Evolutionary conservation across 2,888 invertebrate genomes (phyloP).

Genomic region (Epistrophe eligans): DNA sequence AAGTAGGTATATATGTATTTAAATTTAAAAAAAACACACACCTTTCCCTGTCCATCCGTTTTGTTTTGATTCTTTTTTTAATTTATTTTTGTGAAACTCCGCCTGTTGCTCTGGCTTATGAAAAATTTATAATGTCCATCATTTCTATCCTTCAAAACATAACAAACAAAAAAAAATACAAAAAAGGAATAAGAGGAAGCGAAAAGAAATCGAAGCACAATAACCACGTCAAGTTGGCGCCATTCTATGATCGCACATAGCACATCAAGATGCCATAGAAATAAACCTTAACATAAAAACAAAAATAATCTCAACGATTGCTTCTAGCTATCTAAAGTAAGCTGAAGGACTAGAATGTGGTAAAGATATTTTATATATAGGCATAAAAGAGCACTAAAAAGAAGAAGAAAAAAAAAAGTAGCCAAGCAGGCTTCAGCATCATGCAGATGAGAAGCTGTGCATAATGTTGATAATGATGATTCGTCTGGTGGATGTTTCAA

Average conservation of each 20-base stretch:
- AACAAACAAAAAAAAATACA: not conserved
- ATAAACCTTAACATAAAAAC: no score
- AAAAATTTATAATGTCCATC: not conserved
- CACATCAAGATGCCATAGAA: conserved; percentile 53
- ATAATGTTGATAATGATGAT: conserved; percentile 53
- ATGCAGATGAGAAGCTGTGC: conserved; percentile 54
- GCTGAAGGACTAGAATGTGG: conserved; percentile 43
- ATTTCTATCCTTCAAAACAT: not conserved
- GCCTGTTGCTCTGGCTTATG: conserved; percentile 8
- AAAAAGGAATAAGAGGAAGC: conserved; percentile 20
- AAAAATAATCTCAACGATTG: conserved; percentile 51
- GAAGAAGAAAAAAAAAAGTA: not conserved
- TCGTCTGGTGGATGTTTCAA: conserved; percentile 45
- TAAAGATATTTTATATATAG: not conserved
- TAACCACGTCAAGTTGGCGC: conserved; percentile 70
- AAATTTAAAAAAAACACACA: not conserved
- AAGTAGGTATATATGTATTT: not conserved
- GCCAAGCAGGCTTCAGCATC: conserved; percentile 4
- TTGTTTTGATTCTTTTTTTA: no score
- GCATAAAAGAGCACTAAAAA: conserved; percentile 7
- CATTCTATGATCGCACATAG: conserved; percentile 70
- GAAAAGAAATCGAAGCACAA: conserved; percentile 45
- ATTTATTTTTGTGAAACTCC: not conserved
- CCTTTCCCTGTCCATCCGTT: not conserved
- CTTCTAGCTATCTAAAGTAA: conserved; percentile 26